Evolutionary conservation across 2,888 invertebrate genomes (phyloP), one percentile per base, ranked within the genome.

Genomic region (Proisotoma minuta): DNA sequence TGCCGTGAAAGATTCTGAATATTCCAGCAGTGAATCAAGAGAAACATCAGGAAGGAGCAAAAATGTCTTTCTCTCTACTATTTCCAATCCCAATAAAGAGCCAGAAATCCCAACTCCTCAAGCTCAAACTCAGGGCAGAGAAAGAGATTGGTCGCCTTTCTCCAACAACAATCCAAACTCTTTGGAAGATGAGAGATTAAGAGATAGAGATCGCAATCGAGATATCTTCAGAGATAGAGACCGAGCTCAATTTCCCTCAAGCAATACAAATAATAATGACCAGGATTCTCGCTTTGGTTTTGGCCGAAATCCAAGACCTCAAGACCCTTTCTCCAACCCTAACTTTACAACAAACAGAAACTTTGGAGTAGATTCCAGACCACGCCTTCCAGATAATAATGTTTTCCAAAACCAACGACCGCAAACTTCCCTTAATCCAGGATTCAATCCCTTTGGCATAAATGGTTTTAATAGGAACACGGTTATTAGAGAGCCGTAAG

Each of bases 401-500:
- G 15, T 54, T 15, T 24, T 24, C 26, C 18, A 50, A 22, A 26
- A 26, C 15, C 53, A 54, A 34, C 29, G 53, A 18, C 53, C 53
- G 5, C 29, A 27, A 54, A 54, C 53, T 22, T 54, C 53, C 10
- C 2, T 54, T 5, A 54, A 54, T 20, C 51, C 51, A 4, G 43
- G 28, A 43, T 43, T 43, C 34, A 60, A 24, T 10, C 56, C 62
- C 2, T 39, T 27, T 27, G 34, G 29, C n/a, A 20, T 52, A 18
- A 60, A 49, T 53, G 61, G 60, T 51, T 58, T 43, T 40, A 68
- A 65, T 49, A 60, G 67, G 22, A 64, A 64, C 62, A 58, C 59
- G 27, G 58, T 60, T 49, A 65, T 63, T 54, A 59, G 65, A 48
- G 70, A 70, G 29, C 70, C 70, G 70, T 70, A 68, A 70, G 70